Base-by-base conservation (phyloP, 1,140 invertebrate species). In the Tetramorium parvispinum region DNA sequence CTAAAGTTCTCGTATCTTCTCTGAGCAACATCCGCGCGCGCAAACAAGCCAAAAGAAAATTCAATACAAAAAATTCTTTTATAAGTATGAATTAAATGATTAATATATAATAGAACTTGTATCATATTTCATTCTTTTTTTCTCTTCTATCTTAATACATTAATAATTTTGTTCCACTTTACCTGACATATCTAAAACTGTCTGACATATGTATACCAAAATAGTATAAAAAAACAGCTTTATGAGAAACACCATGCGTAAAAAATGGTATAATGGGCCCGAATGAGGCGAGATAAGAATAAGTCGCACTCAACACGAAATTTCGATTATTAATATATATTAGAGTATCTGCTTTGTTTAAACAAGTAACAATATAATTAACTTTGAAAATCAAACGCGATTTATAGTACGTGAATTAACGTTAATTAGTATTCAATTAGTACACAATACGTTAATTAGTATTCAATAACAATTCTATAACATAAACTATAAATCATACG, bases 221-320 rank as follows among this genome's bases (percentile, higher is more conserved):
- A 24, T 46, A 65, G 32, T 5, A 59, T 61, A 3, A 68, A 53
- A 40, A 37, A 40, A 43, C 1, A 49, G 10, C 37, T 82, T 82
- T 40, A 49, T 27, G 66, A 73, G 79, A 82, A 73, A 82, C 53
- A 82, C 21, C 51, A 40, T 73, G 27, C n/a, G 51, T 57, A 71
- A 81, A 57, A 73, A 82, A 73, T 49, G 51, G 37, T 73, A 82
- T 82, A 82, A 82, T 82, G 66, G 79, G 79, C 79, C 66, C 66
- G 79, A 82, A 82, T 24, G 66, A 82, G 79, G 18, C 79, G 66
- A 82, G 11, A 71, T 46, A 57, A 59, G 13, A 82, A 68, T 59
- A 40, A 24, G 21, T 59, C 51, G 66, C 53, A 27, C n/a, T 55
- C 24, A 24, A 81, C 2, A 71, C 13, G 24, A 32, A 46, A 24